Conservation (phyloP, 2,797 vertebrate genomes). For the Microcaecilia unicolor region DNA sequence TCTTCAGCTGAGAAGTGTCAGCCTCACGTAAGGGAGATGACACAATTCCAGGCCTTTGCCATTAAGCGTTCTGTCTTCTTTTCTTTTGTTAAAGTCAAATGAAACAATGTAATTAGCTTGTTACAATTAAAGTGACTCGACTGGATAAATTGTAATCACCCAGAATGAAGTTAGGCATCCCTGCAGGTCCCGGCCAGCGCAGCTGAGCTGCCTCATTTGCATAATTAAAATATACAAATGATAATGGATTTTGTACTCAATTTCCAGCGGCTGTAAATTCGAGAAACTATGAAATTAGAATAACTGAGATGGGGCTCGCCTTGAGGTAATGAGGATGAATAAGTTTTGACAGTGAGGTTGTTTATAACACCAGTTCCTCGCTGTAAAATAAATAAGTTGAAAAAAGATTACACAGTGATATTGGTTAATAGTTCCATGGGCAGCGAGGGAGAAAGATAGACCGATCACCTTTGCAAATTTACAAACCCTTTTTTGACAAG, state of each 20-base stretch:
- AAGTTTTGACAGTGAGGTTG: conserved; percentile 71
- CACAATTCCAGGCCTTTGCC: conserved; percentile 33
- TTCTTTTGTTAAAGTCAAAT: conserved; percentile 98
- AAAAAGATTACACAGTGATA: conserved; percentile 73
- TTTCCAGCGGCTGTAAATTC: conserved; percentile 99
- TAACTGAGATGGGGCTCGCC: conserved; percentile 78
- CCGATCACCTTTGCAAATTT: conserved; percentile 96
- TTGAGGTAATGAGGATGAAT: conserved; percentile 76
- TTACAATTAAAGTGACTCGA: conserved; percentile 99
- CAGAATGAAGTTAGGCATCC: conserved; percentile 95
- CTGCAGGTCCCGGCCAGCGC: conserved; percentile 92
- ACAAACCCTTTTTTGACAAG: conserved; percentile 69
- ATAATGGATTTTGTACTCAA: conserved; percentile 99
- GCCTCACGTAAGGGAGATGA: conserved; percentile 9
- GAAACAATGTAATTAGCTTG: conserved; percentile 99
- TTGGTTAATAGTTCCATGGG: conserved; percentile 77
- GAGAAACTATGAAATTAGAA: conserved; percentile 98
- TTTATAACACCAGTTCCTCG: conserved; percentile 60
- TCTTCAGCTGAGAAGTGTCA: not conserved
- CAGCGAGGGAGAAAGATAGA: conserved; percentile 65
- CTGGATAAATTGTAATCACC: conserved; percentile 99
- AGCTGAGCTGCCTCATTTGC: conserved; percentile 99
- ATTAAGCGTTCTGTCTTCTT: conserved; percentile 72
- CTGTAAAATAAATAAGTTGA: conserved; percentile 67
- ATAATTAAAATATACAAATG: conserved; percentile 99